Evolutionary conservation across 2,113 vertebrate genomes (phyloP).

Genomic region (Stegostoma tigrinum): DNA sequence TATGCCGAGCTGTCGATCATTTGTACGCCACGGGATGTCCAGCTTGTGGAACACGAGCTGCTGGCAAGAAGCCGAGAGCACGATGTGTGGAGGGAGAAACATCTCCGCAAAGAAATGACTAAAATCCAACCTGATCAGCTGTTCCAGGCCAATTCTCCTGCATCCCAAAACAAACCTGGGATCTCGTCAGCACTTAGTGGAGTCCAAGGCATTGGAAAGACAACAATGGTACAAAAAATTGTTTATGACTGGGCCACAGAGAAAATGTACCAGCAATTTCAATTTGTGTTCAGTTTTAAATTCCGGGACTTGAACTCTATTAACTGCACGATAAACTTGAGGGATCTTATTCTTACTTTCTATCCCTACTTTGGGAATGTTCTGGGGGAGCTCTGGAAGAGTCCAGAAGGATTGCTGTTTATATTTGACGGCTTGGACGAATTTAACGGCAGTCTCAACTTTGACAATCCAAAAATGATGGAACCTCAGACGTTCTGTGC

Average conservation of each 20-base stretch:
- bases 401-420: constrained; percentile 41
- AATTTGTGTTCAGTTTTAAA: background rate
- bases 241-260: background rate
- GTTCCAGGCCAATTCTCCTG: background rate
- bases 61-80: background rate
- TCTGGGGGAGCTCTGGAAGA: constrained; percentile 37
- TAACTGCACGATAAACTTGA: constrained; percentile 40
- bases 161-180: background rate
- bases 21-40: background rate
- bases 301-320: background rate
- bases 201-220: constrained; percentile 59
- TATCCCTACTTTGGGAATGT: constrained; percentile 31
- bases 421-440: constrained; percentile 59
- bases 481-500: constrained; percentile 39
- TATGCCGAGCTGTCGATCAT: background rate
- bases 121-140: background rate
- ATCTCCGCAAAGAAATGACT: background rate
- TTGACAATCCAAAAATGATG: background rate
- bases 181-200: constrained; percentile 45
- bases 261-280: background rate
- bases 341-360: constrained; percentile 44
- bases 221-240: constrained; percentile 41
- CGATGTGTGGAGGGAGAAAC: background rate
- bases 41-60: background rate
- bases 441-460: constrained; percentile 43